These are phyloP conservation scores for Paramormyrops hopkinsi DNA, from an alignment of 2,797 vertebrate genomes.

Conservation along the genomic window DNA sequence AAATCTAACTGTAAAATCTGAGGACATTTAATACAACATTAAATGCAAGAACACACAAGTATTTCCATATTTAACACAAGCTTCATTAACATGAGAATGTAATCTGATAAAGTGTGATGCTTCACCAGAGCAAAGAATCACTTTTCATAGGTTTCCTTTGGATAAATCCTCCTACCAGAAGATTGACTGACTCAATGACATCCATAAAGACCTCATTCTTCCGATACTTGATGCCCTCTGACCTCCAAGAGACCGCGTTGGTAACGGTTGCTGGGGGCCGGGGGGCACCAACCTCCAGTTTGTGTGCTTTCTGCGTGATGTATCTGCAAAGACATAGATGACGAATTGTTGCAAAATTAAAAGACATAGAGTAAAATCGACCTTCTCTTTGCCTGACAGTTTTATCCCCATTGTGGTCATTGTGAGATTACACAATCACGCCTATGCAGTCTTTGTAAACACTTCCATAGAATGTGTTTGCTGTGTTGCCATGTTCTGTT, in stretches of 20 bases:
- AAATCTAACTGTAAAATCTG: not conserved
- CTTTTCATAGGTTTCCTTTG: not conserved
- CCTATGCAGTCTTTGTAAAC: slow-evolving; percentile 5
- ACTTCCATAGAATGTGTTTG: not conserved
- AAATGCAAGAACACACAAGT: not conserved
- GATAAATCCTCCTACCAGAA: slow-evolving; percentile 52
- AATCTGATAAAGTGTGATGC: not conserved
- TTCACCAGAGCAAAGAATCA: not conserved
- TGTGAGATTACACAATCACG: not conserved
- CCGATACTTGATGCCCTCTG: slow-evolving; percentile 74
- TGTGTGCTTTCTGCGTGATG: slow-evolving; percentile 73
- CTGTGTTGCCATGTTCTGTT: not conserved
- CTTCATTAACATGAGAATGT: not conserved
- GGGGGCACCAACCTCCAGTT: slow-evolving; percentile 67
- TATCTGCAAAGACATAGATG: slow-evolving; percentile 51
- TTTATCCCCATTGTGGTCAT: not conserved
- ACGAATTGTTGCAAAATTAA: not conserved
- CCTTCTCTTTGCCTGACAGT: not conserved
- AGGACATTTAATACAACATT: not conserved
- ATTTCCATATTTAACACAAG: not conserved
- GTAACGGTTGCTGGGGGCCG: slow-evolving; percentile 73
- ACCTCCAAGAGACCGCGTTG: slow-evolving; percentile 74
- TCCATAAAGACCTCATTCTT: slow-evolving; percentile 80
- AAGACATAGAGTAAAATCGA: not conserved
- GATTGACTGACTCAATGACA: slow-evolving; percentile 73